Evolutionary conservation across 2,113 vertebrate species (phyloP), one percentile per base, ranked within the genome.

Genomic region (Peromyscus polionotus): DNA sequence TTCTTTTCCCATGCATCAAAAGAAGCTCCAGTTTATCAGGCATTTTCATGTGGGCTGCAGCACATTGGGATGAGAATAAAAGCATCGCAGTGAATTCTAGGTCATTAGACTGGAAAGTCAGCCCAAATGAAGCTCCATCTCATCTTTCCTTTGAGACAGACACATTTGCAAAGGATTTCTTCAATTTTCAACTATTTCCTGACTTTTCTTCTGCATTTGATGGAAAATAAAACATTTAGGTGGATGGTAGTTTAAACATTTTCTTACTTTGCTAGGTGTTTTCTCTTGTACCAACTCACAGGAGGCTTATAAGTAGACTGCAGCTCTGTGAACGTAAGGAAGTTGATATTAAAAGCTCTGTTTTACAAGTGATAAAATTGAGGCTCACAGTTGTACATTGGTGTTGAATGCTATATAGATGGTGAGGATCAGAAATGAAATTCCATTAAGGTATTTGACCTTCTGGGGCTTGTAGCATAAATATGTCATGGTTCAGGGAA

Each of bases 1-100:
- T 94, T 97, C 96, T 97, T 97, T 97, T 36, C 61, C 51, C n/a
- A 73, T 75, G 95, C 91, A 96, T 97, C 97, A 98, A 97, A 98
- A 97, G 95, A 91, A 85, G 51, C 77, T 96, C 57, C 94, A 70
- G 93, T 96, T 98, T 98, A 96, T 98, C 95, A 98, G 96, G 90
- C 79, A n/a, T 91, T 95, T 97, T 92, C 97, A 97, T 16, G 13
- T 94, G 93, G 84, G 86, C 75, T 77, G 54, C 3, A 73, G 48
- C 89, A 95, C 59, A 54, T 1, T 90, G 88, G 77, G 73, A 90
- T 67, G 63, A 95, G 73, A 96, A 93, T 88, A 87, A 97, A 97
- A 96, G 81, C 79, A 81, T 19, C 54, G 45, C 87, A 81, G 85
- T 65, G 39, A 85, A 97, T 97, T 97, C 92, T 95, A 95, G 95